Base-by-base conservation (phyloP, 2,797 vertebrate genomes). In the Fistularia commersonii region DNA sequence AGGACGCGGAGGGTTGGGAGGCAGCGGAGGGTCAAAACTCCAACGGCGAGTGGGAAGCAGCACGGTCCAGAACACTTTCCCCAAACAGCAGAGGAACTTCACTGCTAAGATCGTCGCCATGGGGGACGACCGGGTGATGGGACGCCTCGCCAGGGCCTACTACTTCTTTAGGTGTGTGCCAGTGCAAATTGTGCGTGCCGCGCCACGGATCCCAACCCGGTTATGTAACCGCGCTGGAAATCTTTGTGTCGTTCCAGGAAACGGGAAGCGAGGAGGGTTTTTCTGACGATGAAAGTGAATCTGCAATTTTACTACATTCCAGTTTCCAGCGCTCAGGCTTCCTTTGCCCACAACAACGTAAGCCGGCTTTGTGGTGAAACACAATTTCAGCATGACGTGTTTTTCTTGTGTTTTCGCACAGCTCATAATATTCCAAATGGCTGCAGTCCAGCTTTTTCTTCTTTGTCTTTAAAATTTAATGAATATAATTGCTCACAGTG, bases 301-400 rank as follows among this genome's bases (percentile, higher is more conserved):
- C 85, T 98, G 50, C 93, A 96, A 73, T 91, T 99, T 82, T 99
- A 97, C 81, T 93, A 97, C 77, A 88, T 98, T 72, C 94, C 95
- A 0, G 91, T 98, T 12, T 56, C 79, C 61, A 62, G 48, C 0
- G 74, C 65, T 2, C 69, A 69, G 8, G 11, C 48, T 0, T 38
- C 57, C 3, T n/a, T 41, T 54, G 68, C 54, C 10, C 13, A 83
- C 0, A 49, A 40, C 6, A 85, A 44, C 65, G 93, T 94, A 70
- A 80, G 64, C 6, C 37, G 36, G 32, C 51, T 66, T 68, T 57
- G 57, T 61, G 40, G 47, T 52, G 6, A 7, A 46, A 3, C 40
- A 11, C 31, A 52, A 38, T 12, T 6, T 23, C 8, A 0, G 6
- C 4, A 10, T 46, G 32, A 37, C 11, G 23, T 5, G 45, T 15